Evolutionary conservation across 2,888 invertebrate genomes (phyloP), one percentile per base, ranked within the genome.

Genomic region (Agelastica alni): DNA sequence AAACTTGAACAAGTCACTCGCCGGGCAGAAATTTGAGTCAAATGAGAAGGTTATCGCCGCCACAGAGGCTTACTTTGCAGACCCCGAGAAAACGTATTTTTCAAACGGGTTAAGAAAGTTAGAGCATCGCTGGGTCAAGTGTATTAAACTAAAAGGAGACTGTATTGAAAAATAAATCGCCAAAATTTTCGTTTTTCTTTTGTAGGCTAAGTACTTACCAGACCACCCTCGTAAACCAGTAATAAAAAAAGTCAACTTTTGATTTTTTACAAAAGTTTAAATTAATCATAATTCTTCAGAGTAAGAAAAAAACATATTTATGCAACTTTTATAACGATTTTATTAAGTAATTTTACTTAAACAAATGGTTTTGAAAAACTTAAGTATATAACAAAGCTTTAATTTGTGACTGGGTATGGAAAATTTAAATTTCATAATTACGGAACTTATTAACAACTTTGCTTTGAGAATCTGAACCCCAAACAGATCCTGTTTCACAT

Each of bases 371-470:
- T 26, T 26, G 9, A 26, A 26, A 7, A 7, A 9, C 26, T 26
- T 6, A 26, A 26, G 6, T 9, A 16, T 3, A 12, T 36, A 36
- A 9, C 16, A 2, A 1, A 9, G 1, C 16, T 39, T 10, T 5
- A 20, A 20, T 9, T 39, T 20, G 37, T 10, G 37, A 39, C 12
- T 12, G 7, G 4, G 1, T 10, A 5, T 39, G 3, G 6, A 5
- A 18, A 39, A 10, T 69, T 89, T 91, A 94, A 75, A 93, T 93
- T 79, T 94, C 93, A 79, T 93, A 93, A 79, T 93, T 93, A 77
- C 92, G 87, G 79, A 92, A 92, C 78, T 92, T 91, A 77, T 83
- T 88, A 78, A 91, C 89, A 64, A 91, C 87, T 73, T 91, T 91
- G 63, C 85, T 85, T 22, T 89, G 87, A 18, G 89, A 86, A 60